Conservation (phyloP, 37 sponge, comb jelly and placozoan species). For the Amphimedon queenslandica region DNA sequence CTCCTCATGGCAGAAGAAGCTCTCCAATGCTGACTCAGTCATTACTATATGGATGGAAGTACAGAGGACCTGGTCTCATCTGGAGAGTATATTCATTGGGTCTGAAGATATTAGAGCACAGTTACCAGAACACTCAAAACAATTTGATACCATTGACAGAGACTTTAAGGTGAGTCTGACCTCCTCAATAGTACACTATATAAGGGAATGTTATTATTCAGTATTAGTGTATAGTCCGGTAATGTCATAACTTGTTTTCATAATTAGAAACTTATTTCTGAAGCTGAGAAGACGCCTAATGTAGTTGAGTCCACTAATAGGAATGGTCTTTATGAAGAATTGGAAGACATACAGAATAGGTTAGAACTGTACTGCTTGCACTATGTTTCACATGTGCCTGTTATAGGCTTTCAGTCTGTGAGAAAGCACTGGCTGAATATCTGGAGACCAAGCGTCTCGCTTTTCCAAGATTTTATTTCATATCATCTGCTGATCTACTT, state of each 20-base stretch:
- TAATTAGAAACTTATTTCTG: slow-evolving; percentile 67
- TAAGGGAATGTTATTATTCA: background rate
- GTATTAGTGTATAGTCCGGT: background rate
- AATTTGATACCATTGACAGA: slow-evolving; percentile 93
- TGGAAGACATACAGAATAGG: slow-evolving; percentile 90
- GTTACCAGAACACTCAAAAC: slow-evolving; percentile 92
- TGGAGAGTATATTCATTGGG: slow-evolving; percentile 98
- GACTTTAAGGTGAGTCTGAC: slow-evolving; percentile 97
- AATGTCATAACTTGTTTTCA: background rate
- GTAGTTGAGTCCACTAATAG: slow-evolving; percentile 93
- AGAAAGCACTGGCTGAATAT: slow-evolving; percentile 98
- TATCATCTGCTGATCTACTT: slow-evolving; percentile 95
- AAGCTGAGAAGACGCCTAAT: slow-evolving; percentile 91
- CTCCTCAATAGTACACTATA: no score
- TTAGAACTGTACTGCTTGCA: slow-evolving; percentile 1
- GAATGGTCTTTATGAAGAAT: slow-evolving; percentile 67
- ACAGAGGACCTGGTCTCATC: slow-evolving; percentile 98
- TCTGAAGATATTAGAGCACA: slow-evolving; percentile 96
- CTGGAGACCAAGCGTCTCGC: slow-evolving; percentile 98
- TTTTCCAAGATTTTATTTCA: slow-evolving; percentile 99
- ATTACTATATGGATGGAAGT: slow-evolving; percentile 99
- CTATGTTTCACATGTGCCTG: no score
- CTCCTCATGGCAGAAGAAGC: slow-evolving; percentile 94
- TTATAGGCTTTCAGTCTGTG: slow-evolving; percentile 84
- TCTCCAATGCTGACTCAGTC: slow-evolving; percentile 93